These are phyloP conservation scores for Zygogramma bicolorata DNA, from an alignment of 2,888 invertebrate species.

Conservation along the genomic window DNA sequence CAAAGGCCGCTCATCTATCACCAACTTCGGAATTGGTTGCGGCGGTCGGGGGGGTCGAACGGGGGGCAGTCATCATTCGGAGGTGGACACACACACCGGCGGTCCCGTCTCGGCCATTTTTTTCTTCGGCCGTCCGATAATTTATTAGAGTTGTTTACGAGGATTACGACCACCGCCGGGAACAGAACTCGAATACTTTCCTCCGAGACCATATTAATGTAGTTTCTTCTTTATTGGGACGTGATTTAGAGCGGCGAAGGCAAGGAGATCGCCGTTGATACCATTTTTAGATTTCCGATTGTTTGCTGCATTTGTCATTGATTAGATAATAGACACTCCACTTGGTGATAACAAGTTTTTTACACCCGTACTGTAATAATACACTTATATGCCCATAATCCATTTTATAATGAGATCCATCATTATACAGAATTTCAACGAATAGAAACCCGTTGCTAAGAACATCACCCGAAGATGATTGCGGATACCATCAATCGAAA, in stretches of 20 bases:
- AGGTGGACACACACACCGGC: background rate
- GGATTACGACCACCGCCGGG: background rate
- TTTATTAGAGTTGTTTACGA: constrained; percentile 11
- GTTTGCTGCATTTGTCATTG: too few relatives aligned
- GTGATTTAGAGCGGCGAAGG: background rate
- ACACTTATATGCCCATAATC: too few relatives aligned
- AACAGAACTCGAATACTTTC: background rate
- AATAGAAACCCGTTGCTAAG: too few relatives aligned
- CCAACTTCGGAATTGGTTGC: constrained; percentile 13
- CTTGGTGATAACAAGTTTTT: background rate
- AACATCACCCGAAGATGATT: too few relatives aligned
- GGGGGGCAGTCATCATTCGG: constrained; percentile 11
- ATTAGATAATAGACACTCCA: too few relatives aligned
- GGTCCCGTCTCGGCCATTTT: background rate
- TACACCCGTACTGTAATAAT: too few relatives aligned
- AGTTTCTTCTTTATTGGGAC: background rate
- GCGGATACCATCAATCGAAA: too few relatives aligned
- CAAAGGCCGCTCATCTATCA: constrained; percentile 18
- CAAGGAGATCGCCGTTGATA: background rate
- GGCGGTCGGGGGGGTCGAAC: too few relatives aligned
- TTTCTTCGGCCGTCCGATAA: background rate
- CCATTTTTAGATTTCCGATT: background rate
- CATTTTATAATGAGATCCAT: too few relatives aligned
- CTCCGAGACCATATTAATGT: background rate
- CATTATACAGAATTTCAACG: too few relatives aligned